Base-by-base conservation (phyloP, 1,140 invertebrate genomes). In the Eciton burchellii region DNA sequence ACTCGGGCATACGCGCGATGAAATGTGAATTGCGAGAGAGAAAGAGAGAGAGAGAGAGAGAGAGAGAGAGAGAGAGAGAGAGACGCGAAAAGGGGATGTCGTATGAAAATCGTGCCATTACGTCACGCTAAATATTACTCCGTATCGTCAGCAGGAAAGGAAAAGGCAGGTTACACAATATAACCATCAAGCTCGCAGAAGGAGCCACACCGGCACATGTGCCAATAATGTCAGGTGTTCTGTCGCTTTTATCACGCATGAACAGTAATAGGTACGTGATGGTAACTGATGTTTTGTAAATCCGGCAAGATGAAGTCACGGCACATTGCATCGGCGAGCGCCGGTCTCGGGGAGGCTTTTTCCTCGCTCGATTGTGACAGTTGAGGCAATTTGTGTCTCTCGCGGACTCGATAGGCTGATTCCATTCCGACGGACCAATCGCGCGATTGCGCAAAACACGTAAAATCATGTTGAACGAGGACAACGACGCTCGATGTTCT, bases 171-270 rank as follows among this genome's bases (percentile, higher is more conserved):
- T 79, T 79, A 79, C 74, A 79, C 74, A 79, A 79, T 79, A 35
- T 79, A 79, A 79, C 49, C n/a, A 79, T 79, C 74, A 79, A 77
- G 74, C 74, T 79, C 35, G 52, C 56, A 79, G 74, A 79, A 79
- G 65, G n/a, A 79, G 52, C 74, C 74, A 79, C 74, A 79, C 74
- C 35, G 62, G 54, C 74, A 77, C 62, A 77, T 79, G 63, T 79
- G 74, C 74, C 74, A 56, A 70, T 68, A 79, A 79, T 79, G 52
- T 70, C 74, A 79, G 74, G 62, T 79, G 74, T 79, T 45, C 49
- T 56, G 62, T 68, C 63, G 41, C 74, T 79, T 79, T 79, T 79
- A 79, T 79, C 74, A 79, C 49, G 74, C 74, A 70, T 79, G 74
- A 79, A 79, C 63, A 79, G 74, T 79, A 79, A 79, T 79, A 79